Conservation (phyloP, 2,113 vertebrate genomes). For the Pelecanoides urinatrix region DNA sequence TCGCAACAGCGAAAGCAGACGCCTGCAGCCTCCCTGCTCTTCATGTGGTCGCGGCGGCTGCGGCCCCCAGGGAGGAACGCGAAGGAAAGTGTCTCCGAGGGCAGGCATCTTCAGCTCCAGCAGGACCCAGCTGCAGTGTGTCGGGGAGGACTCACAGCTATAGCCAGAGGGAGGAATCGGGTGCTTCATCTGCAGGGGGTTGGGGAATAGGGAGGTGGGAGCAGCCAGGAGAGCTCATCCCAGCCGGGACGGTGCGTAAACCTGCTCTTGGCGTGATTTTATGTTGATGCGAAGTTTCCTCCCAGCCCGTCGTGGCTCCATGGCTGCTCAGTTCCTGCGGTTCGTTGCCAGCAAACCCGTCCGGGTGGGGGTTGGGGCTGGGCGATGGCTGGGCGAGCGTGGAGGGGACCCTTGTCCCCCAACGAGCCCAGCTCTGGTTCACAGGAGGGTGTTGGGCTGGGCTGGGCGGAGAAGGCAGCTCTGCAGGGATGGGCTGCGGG, state of each 20-base stretch:
- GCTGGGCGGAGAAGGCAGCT: not conserved
- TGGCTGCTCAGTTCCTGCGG: not conserved
- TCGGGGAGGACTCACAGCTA: rapidly evolving
- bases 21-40: not conserved
- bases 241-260: rapidly evolving
- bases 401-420: not conserved
- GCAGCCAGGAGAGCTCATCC: not conserved
- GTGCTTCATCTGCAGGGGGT: not conserved
- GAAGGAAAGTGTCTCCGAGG: rapidly evolving
- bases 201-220: not conserved
- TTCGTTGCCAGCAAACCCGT: not conserved
- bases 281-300: not conserved
- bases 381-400: rapidly evolving
- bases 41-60: rapidly evolving
- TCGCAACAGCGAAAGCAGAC: rapidly evolving
- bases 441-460: not conserved
- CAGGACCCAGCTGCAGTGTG: rapidly evolving
- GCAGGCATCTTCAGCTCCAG: not conserved
- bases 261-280: not conserved
- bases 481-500: not conserved
- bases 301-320: rapidly evolving
- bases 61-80: rapidly evolving
- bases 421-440: not conserved
- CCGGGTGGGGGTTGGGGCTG: rapidly evolving
- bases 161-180: not conserved